Base-by-base conservation (phyloP, 2,888 invertebrate genomes). In the Pelosia muscerda region DNA sequence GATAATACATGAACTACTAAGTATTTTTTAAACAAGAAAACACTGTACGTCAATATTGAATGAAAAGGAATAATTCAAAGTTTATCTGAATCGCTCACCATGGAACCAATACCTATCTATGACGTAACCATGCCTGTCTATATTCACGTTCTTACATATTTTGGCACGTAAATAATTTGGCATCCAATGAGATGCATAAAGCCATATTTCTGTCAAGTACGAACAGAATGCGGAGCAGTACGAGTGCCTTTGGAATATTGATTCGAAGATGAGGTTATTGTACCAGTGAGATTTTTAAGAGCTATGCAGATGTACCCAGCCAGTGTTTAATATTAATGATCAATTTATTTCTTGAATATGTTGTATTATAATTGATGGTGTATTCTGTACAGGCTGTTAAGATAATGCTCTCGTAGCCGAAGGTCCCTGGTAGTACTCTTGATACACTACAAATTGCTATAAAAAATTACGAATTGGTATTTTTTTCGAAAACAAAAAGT, bases 91-190 rank as follows among this genome's bases (percentile, higher is more conserved):
- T 38, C 38, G 59, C 31, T 54, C 53, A 31, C 15, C n/a, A n/a
- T 31, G 2, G 15, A 31, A 63, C 19, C 42, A 54, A 62, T 22
- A 13, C 22, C 13, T n/a, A 6, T 15, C 62, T 23, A 22, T 25
- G 9, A 60, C 56, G 63, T 56, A 62, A 60, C 72, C 67, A 42
- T 49, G 26, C 8, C 49, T 15, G 63, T 64, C 61, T 66, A 72
- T 69, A 71, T 71, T 69, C 68, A 70, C 69, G 42, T 74, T 71
- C 74, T 79, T 72, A 71, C 67, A 67, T 72, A 76, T 78, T 76
- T 79, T 75, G 74, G 73, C 76, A 76, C 75, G 75, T 74, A 80
- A 80, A 81, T 79, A 76, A 76, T 81, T 81, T 77, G 75, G 77
- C 75, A 72, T 67, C 65, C 72, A 76, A 68, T 67, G 76, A 74